Conservation (phyloP, 2,797 vertebrate genomes). For the Caiman crocodilus region DNA sequence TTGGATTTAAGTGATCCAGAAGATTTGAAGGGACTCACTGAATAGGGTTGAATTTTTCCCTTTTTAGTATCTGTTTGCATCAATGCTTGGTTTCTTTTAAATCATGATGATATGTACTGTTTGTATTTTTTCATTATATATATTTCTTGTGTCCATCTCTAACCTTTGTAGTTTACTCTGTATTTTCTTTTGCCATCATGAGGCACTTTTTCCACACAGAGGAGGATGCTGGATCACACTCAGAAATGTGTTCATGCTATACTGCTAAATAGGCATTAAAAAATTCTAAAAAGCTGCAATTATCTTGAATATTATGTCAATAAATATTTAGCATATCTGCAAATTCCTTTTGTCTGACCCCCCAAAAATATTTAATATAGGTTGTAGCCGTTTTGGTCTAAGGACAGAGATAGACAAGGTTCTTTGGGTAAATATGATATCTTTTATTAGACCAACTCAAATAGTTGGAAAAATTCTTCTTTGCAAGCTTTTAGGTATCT, state of each 20-base stretch:
- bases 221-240: not conserved
- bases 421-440: no score
- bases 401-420: no score
- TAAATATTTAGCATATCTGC: not conserved
- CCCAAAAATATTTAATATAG: no score
- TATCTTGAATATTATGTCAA: not conserved
- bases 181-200: not conserved
- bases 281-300: rapidly evolving
- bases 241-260: not conserved
- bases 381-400: no score
- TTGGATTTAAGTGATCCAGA: not conserved
- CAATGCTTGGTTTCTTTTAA: not conserved
- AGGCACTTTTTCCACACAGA: not conserved
- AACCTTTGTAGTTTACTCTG: not conserved
- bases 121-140: rapidly evolving
- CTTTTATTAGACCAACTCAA: no score
- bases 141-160: not conserved
- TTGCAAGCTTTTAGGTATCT: no score
- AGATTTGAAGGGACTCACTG: not conserved
- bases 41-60: not conserved
- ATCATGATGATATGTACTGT: not conserved
- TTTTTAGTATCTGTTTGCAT: not conserved
- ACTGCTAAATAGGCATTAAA: not conserved
- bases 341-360: not conserved
- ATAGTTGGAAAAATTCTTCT: no score